phyloP scores from a whole-genome alignment of 2,797 vertebrate genomes.

The Malurus leucopterus region DNA sequence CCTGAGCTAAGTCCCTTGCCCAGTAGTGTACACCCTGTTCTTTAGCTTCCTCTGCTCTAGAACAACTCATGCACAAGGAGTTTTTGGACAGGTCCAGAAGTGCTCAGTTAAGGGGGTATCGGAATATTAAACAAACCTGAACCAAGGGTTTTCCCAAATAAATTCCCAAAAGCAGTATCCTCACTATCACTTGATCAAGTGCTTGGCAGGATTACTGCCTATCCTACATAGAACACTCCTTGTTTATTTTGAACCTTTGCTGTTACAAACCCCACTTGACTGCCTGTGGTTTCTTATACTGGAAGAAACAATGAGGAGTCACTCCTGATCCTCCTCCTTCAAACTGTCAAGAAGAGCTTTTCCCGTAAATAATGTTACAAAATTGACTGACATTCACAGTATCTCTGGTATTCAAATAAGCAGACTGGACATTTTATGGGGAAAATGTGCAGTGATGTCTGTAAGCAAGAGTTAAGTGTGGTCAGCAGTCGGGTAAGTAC shows the following conservation, averaged over 20 bases:
- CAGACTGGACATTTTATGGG: background rate
- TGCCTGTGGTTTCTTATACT: background rate
- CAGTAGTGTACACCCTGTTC: background rate
- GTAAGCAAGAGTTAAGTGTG: background rate
- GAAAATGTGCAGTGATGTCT: background rate
- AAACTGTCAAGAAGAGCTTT: background rate
- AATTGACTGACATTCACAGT: background rate
- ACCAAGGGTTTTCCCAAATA: background rate
- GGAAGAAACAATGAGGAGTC: background rate
- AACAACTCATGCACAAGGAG: background rate
- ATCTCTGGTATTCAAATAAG: background rate
- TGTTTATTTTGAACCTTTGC: background rate
- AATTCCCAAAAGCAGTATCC: background rate
- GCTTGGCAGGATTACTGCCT: background rate
- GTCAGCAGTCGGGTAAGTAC: accelerated
- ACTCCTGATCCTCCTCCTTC: background rate
- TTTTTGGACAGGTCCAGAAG: background rate
- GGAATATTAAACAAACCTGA: background rate
- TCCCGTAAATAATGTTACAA: background rate
- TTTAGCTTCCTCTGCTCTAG: background rate
- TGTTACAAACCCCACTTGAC: background rate
- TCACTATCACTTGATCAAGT: background rate
- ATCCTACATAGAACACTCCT: background rate
- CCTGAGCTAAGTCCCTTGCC: background rate
- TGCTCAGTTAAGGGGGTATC: background rate